Evolutionary conservation across 1,140 invertebrate genomes (phyloP).

Genomic region (Drosophila mayri): DNA sequence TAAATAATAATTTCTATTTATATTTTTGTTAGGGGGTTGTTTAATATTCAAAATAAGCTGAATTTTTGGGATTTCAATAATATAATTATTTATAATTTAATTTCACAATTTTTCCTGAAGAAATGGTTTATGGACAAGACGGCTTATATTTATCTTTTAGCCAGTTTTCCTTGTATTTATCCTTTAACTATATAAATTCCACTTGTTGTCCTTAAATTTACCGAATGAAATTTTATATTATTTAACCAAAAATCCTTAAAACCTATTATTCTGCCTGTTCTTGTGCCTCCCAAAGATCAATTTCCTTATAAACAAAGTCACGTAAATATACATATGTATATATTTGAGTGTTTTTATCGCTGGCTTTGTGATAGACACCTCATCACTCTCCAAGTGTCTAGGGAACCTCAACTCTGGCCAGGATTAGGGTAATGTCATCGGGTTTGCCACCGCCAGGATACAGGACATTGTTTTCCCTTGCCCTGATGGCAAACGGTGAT

Average conservation of each 20-base stretch:
- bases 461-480: conserved; percentile 20
- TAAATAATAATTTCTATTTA: background rate
- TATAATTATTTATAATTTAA: background rate
- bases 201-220: background rate
- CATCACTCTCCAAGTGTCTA: background rate
- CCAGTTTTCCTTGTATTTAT: background rate
- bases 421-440: conserved; percentile 64
- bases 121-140: no score
- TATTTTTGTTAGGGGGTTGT: no score
- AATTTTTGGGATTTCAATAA: background rate
- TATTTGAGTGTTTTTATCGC: conserved; percentile 22
- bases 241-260: background rate
- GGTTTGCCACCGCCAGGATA: conserved; percentile 55
- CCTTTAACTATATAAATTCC: background rate
- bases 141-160: no score
- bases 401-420: conserved; percentile 56
- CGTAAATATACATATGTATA: background rate
- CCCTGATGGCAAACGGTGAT: conserved; percentile 54
- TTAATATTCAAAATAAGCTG: background rate
- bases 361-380: conserved; percentile 7
- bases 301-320: conserved; percentile 8
- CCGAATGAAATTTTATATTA: no score
- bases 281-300: background rate
- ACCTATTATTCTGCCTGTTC: background rate
- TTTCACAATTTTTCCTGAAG: background rate